phyloP scores from a whole-genome alignment of 1,140 invertebrate species.

The Zophobas morio region DNA sequence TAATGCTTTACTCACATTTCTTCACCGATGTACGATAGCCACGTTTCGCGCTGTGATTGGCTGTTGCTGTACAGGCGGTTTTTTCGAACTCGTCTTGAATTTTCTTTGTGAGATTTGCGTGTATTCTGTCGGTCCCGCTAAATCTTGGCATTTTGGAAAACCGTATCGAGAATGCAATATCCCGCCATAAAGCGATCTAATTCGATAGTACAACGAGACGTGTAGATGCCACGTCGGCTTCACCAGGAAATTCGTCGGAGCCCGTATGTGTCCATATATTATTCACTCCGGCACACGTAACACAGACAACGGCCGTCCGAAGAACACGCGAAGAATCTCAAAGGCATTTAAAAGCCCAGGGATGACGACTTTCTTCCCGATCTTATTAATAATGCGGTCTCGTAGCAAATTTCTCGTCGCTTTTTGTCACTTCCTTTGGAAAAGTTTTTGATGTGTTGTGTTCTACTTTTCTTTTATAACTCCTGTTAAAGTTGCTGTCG shows the following conservation, averaged over 20 bases:
- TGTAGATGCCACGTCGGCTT: not conserved
- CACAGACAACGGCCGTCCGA: conserved; percentile 12
- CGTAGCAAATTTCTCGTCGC: conserved; percentile 32
- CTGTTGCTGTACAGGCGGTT: conserved; percentile 1
- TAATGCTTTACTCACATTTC: too few relatives aligned
- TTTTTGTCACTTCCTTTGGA: conserved; percentile 40
- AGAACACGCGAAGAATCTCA: conserved; percentile 33
- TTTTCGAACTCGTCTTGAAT: conserved; percentile 18
- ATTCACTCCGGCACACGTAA: conserved; percentile 21
- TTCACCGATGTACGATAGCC: too few relatives aligned
- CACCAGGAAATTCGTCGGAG: not conserved
- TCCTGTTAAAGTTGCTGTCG: conserved; percentile 24
- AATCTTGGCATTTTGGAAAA: conserved; percentile 31
- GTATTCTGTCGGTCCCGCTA: conserved; percentile 20
- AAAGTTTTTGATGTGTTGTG: conserved; percentile 36
- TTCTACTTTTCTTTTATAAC: conserved; percentile 36
- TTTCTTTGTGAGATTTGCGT: conserved; percentile 22
- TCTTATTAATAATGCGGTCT: conserved; percentile 43
- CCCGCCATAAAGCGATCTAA: conserved; percentile 22
- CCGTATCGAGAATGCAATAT: conserved; percentile 33
- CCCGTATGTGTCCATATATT: conserved; percentile 3
- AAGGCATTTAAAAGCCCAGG: conserved; percentile 39
- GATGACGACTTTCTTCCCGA: conserved; percentile 37
- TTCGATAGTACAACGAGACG: conserved; percentile 29
- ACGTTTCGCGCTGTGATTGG: too few relatives aligned